Conservation (phyloP, 2,888 invertebrate species). For the Caenorhabditis japonica region DNA sequence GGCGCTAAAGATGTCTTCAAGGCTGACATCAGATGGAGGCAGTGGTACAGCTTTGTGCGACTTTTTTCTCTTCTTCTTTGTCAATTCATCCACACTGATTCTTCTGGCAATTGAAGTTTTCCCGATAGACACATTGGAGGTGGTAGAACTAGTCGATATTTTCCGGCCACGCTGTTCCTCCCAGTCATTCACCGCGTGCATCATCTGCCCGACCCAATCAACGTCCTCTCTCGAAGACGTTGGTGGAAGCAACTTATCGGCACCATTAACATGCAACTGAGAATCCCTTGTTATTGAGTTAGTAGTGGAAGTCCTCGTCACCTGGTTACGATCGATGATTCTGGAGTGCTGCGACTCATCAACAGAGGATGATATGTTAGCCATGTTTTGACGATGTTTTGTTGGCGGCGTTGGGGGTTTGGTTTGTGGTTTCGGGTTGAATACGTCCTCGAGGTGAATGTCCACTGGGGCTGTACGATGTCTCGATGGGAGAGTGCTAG, state of each 20-base stretch:
- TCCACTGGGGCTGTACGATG: slow-evolving; percentile 38
- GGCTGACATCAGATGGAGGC: slow-evolving; percentile 40
- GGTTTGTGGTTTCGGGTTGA: slow-evolving; percentile 38
- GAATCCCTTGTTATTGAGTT: slow-evolving; percentile 42
- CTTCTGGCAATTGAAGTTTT: slow-evolving; percentile 38
- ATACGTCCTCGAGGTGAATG: slow-evolving; percentile 49
- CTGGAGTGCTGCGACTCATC: slow-evolving; percentile 23
- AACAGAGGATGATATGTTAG: slow-evolving; percentile 37
- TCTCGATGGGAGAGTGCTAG: slow-evolving; percentile 42
- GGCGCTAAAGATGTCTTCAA: slow-evolving; percentile 46
- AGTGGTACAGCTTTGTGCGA: slow-evolving; percentile 29
- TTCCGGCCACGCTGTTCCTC: slow-evolving; percentile 21
- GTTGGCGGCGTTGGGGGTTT: slow-evolving; percentile 31
- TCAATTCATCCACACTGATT: slow-evolving; percentile 44
- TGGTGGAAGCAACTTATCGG: slow-evolving; percentile 28
- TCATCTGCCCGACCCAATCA: slow-evolving; percentile 46
- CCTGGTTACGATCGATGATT: slow-evolving; percentile 48
- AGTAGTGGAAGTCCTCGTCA: slow-evolving; percentile 41
- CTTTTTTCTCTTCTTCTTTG: slow-evolving; percentile 24
- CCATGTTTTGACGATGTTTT: slow-evolving; percentile 23
- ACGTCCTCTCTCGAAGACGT: slow-evolving; percentile 10
- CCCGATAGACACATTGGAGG: neutral
- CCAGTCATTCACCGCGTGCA: slow-evolving; percentile 45
- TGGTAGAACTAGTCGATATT: slow-evolving; percentile 23
- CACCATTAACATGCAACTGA: slow-evolving; percentile 32